These are phyloP conservation scores for Coregonus sp. DNA, from an alignment of 2,797 vertebrate species.

Conservation along the genomic window DNA sequence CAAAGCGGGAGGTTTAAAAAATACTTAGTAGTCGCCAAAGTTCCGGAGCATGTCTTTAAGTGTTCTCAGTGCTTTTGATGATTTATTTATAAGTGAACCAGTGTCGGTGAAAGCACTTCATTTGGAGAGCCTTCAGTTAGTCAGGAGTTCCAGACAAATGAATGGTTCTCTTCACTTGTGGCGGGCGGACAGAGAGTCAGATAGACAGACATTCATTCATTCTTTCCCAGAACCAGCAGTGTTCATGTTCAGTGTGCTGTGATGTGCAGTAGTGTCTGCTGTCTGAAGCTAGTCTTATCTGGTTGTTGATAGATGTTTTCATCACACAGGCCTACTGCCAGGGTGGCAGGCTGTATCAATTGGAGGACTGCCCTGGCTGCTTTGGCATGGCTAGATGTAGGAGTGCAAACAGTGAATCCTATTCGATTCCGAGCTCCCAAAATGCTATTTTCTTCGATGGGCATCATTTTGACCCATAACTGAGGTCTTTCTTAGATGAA, in stretches of 20 bases:
- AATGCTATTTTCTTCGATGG: neutral
- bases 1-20: too few species aligned
- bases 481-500: too few species aligned
- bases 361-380: neutral
- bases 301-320: slow-evolving; percentile 41
- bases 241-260: slow-evolving; percentile 27
- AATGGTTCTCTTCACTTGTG: neutral
- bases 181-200: neutral
- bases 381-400: neutral
- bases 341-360: slow-evolving; percentile 3
- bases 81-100: neutral
- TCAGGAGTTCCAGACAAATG: neutral
- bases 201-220: slow-evolving; percentile 7
- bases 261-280: slow-evolving; percentile 23
- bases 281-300: slow-evolving; percentile 47
- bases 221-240: slow-evolving; percentile 26
- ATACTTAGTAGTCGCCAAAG: too few species aligned
- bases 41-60: neutral
- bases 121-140: slow-evolving; percentile 5
- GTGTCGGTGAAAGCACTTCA: neutral
- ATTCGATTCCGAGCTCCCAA: neutral
- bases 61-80: neutral
- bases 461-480: neutral
- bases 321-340: slow-evolving; percentile 1
- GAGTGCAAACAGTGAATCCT: neutral